Conservation (phyloP, 2,888 invertebrate genomes). For the Serripes groenlandicus region DNA sequence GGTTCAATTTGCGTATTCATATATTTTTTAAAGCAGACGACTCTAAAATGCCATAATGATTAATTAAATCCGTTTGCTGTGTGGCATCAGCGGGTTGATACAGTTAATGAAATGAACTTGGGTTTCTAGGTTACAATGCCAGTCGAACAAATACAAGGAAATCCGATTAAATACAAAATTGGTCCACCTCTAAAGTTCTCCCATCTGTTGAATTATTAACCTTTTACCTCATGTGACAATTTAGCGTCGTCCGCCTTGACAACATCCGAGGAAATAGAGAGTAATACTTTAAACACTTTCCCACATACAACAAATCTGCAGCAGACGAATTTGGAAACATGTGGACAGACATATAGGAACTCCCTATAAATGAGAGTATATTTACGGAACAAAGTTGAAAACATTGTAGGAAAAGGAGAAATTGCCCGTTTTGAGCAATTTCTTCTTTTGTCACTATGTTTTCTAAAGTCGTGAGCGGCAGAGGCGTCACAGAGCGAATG, state of each 20-base stretch:
- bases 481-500: no score
- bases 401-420: neutral
- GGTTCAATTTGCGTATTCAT: no score
- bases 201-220: conserved; percentile 9
- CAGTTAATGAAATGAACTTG: conserved; percentile 6
- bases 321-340: no score
- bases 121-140: conserved; percentile 6
- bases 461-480: neutral
- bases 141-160: conserved; percentile 15
- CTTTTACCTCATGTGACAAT: neutral
- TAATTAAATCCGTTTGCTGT: no score
- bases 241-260: neutral
- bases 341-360: no score
- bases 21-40: no score
- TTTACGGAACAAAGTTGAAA: no score
- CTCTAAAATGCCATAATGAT: no score
- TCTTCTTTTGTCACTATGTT: neutral
- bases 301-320: no score
- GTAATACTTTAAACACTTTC: no score
- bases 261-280: no score
- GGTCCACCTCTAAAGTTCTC: neutral
- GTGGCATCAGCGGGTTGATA: neutral
- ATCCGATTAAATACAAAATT: conserved; percentile 13
- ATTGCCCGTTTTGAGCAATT: neutral
- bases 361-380: no score